Conservation (phyloP, 1,140 invertebrate genomes). For the Aphaenogaster ashmeadi region DNA sequence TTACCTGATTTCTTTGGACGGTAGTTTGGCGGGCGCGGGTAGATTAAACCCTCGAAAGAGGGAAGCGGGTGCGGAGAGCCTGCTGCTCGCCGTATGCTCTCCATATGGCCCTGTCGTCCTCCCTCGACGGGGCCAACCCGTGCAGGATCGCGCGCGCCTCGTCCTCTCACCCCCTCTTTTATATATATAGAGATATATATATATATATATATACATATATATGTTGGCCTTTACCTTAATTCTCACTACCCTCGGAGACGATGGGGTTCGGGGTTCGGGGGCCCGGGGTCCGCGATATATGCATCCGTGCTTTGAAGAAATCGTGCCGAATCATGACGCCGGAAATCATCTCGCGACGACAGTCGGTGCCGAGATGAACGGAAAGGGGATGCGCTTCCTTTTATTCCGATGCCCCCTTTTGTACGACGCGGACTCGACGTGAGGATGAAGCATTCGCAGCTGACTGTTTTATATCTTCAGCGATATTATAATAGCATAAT, state of each 20-base stretch:
- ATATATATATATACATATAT: background rate
- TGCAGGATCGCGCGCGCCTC: conserved; percentile 67
- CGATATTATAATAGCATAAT: background rate
- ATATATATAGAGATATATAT: conserved; percentile 5
- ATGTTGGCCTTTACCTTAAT: conserved; percentile 67
- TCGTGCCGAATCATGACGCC: conserved; percentile 63
- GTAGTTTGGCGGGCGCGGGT: conserved; percentile 84
- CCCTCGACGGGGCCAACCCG: conserved; percentile 77
- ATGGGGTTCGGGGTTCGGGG: conserved; percentile 3
- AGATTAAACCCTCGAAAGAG: conserved; percentile 84
- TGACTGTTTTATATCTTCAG: conserved; percentile 1
- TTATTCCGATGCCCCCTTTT: background rate
- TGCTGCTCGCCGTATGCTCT: conserved; percentile 86
- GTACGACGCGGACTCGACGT: background rate
- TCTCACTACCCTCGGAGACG: conserved; percentile 73
- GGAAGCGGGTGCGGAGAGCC: conserved; percentile 75
- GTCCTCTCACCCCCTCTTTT: conserved; percentile 67
- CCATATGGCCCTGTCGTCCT: conserved; percentile 85
- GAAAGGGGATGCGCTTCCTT: conserved; percentile 34
- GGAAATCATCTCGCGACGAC: conserved; percentile 41
- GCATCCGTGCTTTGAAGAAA: conserved; percentile 51
- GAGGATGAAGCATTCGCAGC: conserved; percentile 19
- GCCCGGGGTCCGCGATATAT: conserved; percentile 41
- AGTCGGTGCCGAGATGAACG: conserved; percentile 28
- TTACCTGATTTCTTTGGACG: conserved; percentile 84